Percentiles rank a stretch among this genome's conserved stretches.
Conservation (phyloP, 2,888 invertebrate genomes). For the Agrochola lota region DNA sequence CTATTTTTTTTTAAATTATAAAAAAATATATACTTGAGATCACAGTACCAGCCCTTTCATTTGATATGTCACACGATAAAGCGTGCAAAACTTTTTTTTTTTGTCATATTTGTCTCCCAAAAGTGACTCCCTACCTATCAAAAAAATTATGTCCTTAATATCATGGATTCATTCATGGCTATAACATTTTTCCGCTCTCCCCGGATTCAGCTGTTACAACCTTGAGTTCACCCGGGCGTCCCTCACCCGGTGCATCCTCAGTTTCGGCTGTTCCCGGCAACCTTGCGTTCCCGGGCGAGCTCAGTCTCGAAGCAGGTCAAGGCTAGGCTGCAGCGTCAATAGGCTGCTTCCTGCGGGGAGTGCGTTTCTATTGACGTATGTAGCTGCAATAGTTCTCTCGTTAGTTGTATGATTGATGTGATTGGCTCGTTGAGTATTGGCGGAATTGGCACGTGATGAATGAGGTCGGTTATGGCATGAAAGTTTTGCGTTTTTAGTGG, state of each 20-base stretch:
- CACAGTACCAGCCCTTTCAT: too few relatives aligned
- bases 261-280: constrained; percentile 11
- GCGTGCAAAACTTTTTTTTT: too few relatives aligned
- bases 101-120: too few relatives aligned
- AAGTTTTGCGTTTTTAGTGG: not conserved
- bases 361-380: constrained; percentile 46
- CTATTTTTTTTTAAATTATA: too few relatives aligned
- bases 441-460: constrained; percentile 28
- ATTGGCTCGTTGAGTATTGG: constrained; percentile 1
- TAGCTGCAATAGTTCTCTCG: constrained; percentile 19
- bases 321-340: constrained; percentile 53
- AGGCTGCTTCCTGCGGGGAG: constrained; percentile 52
- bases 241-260: constrained; percentile 31
- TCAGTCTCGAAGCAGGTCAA: constrained; percentile 52
- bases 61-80: too few relatives aligned
- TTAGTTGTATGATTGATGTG: constrained; percentile 28
- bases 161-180: too few relatives aligned
- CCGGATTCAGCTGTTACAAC: constrained; percentile 9
- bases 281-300: constrained; percentile 50
- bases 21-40: too few relatives aligned
- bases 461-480: not conserved
- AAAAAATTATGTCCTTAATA: too few relatives aligned
- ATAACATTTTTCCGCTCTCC: not conserved
- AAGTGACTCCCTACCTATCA: too few relatives aligned
- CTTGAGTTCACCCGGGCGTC: constrained; percentile 33